These are phyloP conservation scores for Hesperophylax magnus DNA, from an alignment of 1,140 invertebrate genomes.

Conservation along the genomic window DNA sequence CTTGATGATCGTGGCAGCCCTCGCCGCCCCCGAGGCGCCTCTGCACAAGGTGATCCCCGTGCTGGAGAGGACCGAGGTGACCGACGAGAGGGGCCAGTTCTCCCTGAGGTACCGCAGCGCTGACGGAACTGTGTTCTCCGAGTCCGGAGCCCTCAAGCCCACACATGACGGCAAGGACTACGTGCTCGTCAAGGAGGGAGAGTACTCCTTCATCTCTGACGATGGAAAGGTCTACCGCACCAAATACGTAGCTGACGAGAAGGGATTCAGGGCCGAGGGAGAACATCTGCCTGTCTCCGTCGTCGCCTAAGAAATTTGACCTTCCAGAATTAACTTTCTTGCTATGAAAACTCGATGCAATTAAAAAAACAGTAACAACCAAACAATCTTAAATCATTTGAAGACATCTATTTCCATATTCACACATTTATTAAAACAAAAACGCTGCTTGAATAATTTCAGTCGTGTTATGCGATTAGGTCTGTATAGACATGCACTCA, in stretches of 20 bases:
- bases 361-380: too few relatives aligned
- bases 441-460: too few relatives aligned
- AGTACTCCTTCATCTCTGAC: constrained; percentile 42
- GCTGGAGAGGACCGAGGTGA: constrained; percentile 54
- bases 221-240: constrained; percentile 48
- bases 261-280: constrained; percentile 54
- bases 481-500: too few relatives aligned
- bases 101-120: constrained; percentile 54
- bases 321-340: too few relatives aligned
- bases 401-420: too few relatives aligned
- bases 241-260: constrained; percentile 49
- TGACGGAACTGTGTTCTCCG: constrained; percentile 54
- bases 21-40: constrained; percentile 45
- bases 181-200: constrained; percentile 50
- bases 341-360: too few relatives aligned
- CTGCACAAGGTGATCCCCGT: constrained; percentile 53
- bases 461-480: too few relatives aligned
- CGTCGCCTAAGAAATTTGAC: constrained; percentile 37
- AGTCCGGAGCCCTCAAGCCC: constrained; percentile 54
- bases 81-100: constrained; percentile 57
- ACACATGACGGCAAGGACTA: constrained; percentile 50
- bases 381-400: too few relatives aligned
- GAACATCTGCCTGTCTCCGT: constrained; percentile 61
- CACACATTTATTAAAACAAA: too few relatives aligned
- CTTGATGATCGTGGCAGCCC: constrained; percentile 44